These are phyloP conservation scores for Heliconius sara DNA, from an alignment of 2,888 invertebrate species.

Conservation along the genomic window DNA sequence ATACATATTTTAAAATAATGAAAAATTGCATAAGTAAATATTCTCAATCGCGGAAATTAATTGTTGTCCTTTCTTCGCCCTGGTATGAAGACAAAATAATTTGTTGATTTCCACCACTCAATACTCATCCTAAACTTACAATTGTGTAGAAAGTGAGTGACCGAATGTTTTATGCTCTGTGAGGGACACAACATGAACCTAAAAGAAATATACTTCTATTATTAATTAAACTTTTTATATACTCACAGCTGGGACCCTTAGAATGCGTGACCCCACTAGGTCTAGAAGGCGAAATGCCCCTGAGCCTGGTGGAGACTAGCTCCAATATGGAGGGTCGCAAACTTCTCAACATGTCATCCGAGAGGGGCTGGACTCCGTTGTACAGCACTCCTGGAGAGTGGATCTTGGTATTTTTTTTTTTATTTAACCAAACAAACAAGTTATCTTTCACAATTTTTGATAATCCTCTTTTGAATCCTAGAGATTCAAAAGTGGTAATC, in stretches of 20 bases:
- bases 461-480: too few relatives aligned
- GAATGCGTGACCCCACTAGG: slow-evolving; percentile 90
- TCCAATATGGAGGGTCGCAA: slow-evolving; percentile 77
- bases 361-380: slow-evolving; percentile 86
- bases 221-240: neutral
- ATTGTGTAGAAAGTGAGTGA: neutral
- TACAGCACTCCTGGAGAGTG: slow-evolving; percentile 88
- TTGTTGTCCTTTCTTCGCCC: too few relatives aligned
- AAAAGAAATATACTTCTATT: neutral
- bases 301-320: slow-evolving; percentile 87
- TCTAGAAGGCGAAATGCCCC: slow-evolving; percentile 85
- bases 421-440: too few relatives aligned
- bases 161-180: too few relatives aligned
- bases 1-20: too few relatives aligned
- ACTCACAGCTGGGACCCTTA: slow-evolving; percentile 48
- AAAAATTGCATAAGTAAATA: too few relatives aligned
- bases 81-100: neutral
- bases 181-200: too few relatives aligned
- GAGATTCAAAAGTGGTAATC: too few relatives aligned
- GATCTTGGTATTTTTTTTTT: slow-evolving; percentile 80
- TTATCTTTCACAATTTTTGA: too few relatives aligned
- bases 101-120: neutral
- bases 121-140: neutral
- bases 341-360: slow-evolving; percentile 74
- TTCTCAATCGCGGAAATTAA: too few relatives aligned